Conservation (phyloP, 1,140 invertebrate genomes). For the Lucilia sericata region DNA sequence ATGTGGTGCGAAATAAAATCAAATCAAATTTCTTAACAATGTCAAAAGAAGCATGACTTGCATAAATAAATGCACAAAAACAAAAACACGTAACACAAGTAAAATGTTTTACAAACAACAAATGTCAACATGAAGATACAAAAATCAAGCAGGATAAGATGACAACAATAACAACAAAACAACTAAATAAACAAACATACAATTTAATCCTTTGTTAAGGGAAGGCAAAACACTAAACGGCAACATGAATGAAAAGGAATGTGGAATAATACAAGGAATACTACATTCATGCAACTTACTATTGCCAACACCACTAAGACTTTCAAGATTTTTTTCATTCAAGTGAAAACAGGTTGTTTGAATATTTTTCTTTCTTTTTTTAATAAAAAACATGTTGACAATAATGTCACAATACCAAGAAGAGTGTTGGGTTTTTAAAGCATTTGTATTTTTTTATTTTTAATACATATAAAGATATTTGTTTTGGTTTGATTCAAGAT, state of each 20-base stretch:
- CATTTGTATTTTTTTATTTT: background rate
- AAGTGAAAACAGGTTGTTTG: background rate
- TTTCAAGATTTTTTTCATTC: background rate
- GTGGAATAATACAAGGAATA: background rate
- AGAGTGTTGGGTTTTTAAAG: background rate
- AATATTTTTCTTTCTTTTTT: no score
- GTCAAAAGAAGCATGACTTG: conserved; percentile 10
- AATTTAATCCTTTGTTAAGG: background rate
- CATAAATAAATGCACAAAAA: background rate
- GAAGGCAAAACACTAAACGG: background rate
- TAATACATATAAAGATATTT: background rate
- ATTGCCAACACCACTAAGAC: background rate
- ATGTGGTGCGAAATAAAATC: background rate
- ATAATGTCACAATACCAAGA: background rate
- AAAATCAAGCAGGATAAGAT: conserved; percentile 11
- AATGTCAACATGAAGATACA: background rate
- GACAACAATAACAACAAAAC: background rate
- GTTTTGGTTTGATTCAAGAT: no score
- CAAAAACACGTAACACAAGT: conserved; percentile 3
- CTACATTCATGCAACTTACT: background rate
- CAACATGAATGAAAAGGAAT: background rate
- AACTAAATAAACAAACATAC: background rate
- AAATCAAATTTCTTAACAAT: conserved; percentile 14
- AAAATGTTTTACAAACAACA: conserved; percentile 44
- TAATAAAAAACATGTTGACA: background rate